Evolutionary conservation across 1,140 invertebrate genomes (phyloP), one percentile per base, ranked within the genome.

Genomic region (Temnothorax curvispinosus): DNA sequence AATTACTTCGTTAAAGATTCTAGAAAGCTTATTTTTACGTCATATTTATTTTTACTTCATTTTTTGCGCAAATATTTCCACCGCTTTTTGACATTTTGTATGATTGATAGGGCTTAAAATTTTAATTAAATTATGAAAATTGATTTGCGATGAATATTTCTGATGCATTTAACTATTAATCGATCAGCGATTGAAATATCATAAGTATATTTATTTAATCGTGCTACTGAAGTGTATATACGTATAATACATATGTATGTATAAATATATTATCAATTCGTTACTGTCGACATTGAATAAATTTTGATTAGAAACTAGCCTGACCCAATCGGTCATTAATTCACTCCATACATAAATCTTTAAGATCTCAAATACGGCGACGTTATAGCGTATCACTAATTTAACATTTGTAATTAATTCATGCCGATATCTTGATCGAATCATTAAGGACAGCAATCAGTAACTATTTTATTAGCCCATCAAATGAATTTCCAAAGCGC

Each of bases 371-470:
- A 71, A 56, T 71, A 32, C 69, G 15, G 3, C 27, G 21, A 32
- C 18, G 18, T 78, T 78, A 13, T 9, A 18, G 7, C 32, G 32
- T 58, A 72, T 81, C 32, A 11, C 4, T 81, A 81, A 81, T 56
- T 81, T 69, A 81, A 81, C 50, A 21, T 41, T 3, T 65, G 8
- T 32, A 27, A 38, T 15, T 69, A 81, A 71, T 81, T 58, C 18
- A 72, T n/a, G 35, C 41, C 50, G 13, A 41, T n/a, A 27, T 64
- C 41, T 32, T 38, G 32, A 8, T 65, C 47, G 35, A 41, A 80
- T 27, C n/a, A 44, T 81, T 21, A 56, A 27, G 13, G 8, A 11
- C 3, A 50, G 54, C 27, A 32, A 35, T 9, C 18, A 13, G 35
- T 21, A 38, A 44, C 5, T 65, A 32, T 54, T 54, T 69, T 18